Evolutionary conservation across 1,140 invertebrate species (phyloP).

Genomic region (Paramacrobiotus metropolitanus): DNA sequence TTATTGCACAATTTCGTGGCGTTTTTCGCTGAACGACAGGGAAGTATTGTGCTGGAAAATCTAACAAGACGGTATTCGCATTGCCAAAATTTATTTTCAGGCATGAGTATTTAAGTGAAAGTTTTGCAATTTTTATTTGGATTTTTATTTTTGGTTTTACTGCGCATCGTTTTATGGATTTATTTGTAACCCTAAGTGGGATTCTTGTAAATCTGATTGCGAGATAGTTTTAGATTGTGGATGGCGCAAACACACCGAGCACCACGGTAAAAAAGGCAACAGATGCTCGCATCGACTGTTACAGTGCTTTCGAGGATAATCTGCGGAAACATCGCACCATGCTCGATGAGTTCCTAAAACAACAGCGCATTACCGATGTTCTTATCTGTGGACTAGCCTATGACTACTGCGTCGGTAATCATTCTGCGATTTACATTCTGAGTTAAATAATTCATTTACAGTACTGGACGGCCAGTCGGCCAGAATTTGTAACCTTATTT

Average conservation of each 20-base stretch:
- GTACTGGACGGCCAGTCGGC: no score
- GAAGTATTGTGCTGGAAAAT: neutral
- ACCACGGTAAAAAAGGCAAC: slow-evolving; percentile 86
- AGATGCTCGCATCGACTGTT: slow-evolving; percentile 79
- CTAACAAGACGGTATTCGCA: neutral
- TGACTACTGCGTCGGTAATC: slow-evolving; percentile 75
- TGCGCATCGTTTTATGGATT: neutral
- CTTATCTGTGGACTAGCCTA: slow-evolving; percentile 85
- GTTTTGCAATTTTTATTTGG: neutral
- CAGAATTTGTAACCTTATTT: no score
- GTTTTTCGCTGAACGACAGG: neutral
- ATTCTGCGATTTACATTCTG: neutral
- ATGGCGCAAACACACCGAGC: slow-evolving; percentile 45
- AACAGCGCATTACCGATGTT: slow-evolving; percentile 61
- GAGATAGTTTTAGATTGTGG: slow-evolving; percentile 19
- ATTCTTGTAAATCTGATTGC: neutral
- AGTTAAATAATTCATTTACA: neutral
- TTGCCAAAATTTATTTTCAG: neutral
- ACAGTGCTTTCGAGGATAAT: slow-evolving; percentile 95
- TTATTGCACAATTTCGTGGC: neutral
- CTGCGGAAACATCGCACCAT: slow-evolving; percentile 64
- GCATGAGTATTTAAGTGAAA: neutral
- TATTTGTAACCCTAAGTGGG: neutral
- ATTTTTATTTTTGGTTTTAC: slow-evolving; percentile 6
- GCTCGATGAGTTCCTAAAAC: slow-evolving; percentile 48